Base-by-base conservation (phyloP, 1,140 invertebrate species). In the Nasonia giraulti region DNA sequence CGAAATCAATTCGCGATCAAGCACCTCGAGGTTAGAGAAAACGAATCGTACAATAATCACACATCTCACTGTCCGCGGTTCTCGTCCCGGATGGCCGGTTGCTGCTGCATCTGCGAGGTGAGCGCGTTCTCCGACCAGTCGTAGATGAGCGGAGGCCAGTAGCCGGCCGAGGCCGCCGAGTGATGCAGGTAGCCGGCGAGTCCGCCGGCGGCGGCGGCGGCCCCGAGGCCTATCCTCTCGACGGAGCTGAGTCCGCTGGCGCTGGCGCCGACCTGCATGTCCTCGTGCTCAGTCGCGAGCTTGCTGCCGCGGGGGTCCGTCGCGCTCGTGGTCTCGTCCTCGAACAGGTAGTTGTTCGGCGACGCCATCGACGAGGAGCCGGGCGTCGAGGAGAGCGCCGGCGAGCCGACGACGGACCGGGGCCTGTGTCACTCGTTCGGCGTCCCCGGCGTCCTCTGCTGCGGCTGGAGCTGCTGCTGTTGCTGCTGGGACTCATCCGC, bases 381-480 rank as follows among this genome's bases (percentile, higher is more conserved):
- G 2, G 92, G 91, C 71, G 92, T 92, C 83, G 92, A 92, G n/a
- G 92, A 93, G 71, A 92, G 71, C 68, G 92, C 91, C 20, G 92
- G 89, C 71, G 92, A 92, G 11, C 47, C 80, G 0, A 90, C 90
- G 89, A 91, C 92, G 92, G 92, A 92, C 90, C 91, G 87, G 75
- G 92, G 90, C 92, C 91, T 92, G 91, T 91, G 91, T 93, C 92
- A 92, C 92, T 92, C 92, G 79, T 82, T n/a, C 82, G 62, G 37
- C n/a, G 86, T 40, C 68, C 27, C 62, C 50, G 85, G 40, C 17
- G 20, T 31, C 75, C 80, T 83, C 80, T 80, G 75, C 12, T 85
- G 84, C 37, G 83, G 75, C 55, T 86, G 80, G 8, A 88, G 88
- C 83, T 89, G 88, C 79, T 88, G 2, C 3, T 81, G 55, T 17